Evolutionary conservation across 2,113 vertebrate species (phyloP).

Genomic region (Lophochroa leadbeateri): DNA sequence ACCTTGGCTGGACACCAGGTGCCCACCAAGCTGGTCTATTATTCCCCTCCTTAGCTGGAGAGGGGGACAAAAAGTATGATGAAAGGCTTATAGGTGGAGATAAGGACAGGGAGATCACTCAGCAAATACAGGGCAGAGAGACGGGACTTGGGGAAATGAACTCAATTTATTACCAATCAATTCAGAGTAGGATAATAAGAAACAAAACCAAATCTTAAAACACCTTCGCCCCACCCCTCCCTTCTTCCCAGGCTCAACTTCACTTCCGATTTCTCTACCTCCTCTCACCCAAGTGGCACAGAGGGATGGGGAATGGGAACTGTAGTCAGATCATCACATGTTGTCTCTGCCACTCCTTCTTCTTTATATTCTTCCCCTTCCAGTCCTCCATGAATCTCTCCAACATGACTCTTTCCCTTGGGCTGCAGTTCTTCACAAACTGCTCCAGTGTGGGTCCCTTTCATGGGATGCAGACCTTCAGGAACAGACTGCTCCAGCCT

Average conservation of each 20-base stretch:
- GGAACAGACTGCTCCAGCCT: not conserved
- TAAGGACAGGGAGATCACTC: not conserved
- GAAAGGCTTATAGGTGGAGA: rapidly evolving
- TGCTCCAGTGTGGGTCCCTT: not conserved
- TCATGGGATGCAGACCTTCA: not conserved
- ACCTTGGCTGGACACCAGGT: not conserved
- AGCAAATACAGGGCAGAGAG: not conserved
- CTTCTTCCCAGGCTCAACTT: not conserved
- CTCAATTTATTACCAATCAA: not conserved
- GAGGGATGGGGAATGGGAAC: not conserved
- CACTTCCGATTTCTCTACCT: not conserved
- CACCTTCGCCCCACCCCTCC: not conserved
- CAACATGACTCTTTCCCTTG: not conserved
- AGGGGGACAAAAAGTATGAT: not conserved
- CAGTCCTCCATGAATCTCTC: not conserved
- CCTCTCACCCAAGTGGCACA: not conserved
- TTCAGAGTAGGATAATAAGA: not conserved
- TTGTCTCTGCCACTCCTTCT: not conserved
- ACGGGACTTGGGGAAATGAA: not conserved
- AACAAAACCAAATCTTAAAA: not conserved
- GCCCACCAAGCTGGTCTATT: not conserved
- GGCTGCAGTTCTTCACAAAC: not conserved
- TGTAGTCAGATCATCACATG: not conserved
- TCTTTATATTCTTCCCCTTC: not conserved
- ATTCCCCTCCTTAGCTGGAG: not conserved